phyloP scores from a whole-genome alignment of 2,888 invertebrate species.

The Bruchidius siliquastri region DNA sequence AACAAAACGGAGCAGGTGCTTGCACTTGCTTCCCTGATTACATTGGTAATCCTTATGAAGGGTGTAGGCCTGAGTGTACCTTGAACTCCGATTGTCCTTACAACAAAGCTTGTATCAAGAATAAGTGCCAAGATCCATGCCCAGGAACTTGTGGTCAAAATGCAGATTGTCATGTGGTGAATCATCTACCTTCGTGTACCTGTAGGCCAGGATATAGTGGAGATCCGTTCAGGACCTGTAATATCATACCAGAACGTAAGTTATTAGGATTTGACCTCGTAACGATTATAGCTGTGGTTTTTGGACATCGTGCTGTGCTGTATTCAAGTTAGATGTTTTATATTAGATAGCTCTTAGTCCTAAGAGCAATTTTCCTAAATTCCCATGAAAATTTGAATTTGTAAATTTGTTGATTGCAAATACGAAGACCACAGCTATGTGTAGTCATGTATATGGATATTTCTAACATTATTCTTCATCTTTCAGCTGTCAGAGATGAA shows the following conservation, averaged over 20 bases:
- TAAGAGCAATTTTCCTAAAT: too few relatives aligned
- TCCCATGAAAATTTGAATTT: too few relatives aligned
- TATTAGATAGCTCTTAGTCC: too few relatives aligned
- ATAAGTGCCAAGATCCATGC: constrained; percentile 75
- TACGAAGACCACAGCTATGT: too few relatives aligned
- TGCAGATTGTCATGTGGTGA: constrained; percentile 70
- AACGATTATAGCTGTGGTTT: too few relatives aligned
- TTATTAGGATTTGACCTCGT: too few relatives aligned
- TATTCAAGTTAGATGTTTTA: too few relatives aligned
- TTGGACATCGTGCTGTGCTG: too few relatives aligned
- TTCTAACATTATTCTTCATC: constrained; percentile 8
- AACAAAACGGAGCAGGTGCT: constrained; percentile 60
- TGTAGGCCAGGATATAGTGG: constrained; percentile 70
- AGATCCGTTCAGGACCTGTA: constrained; percentile 36
- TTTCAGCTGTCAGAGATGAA: constrained; percentile 46
- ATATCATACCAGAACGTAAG: constrained; percentile 33
- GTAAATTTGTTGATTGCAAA: too few relatives aligned
- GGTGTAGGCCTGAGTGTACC: constrained; percentile 70
- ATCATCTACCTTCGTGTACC: constrained; percentile 65
- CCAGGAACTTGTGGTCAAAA: constrained; percentile 73
- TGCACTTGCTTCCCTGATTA: constrained; percentile 69
- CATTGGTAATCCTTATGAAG: constrained; percentile 73
- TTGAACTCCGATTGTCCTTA: constrained; percentile 68
- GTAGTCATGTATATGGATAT: too few relatives aligned
- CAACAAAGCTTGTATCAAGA: constrained; percentile 64